Evolutionary conservation across 2,113 vertebrate species (phyloP), one percentile per base, ranked within the genome.

Genomic region (Nothobranchius furzeri): DNA sequence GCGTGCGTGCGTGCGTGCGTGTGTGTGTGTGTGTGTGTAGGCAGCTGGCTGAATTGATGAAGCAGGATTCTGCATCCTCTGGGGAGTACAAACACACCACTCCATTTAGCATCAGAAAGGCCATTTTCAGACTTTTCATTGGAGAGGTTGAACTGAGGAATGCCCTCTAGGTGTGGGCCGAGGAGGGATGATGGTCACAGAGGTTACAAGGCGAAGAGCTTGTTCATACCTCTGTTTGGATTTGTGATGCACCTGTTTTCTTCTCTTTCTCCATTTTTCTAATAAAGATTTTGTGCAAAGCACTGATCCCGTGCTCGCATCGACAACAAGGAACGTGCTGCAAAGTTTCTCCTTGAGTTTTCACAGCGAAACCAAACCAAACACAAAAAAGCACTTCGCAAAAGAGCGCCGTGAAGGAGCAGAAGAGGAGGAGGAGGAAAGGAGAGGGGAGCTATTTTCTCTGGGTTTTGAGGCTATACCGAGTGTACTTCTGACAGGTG

Each of bases 401-500:
- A 71, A 78, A 81, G 64, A 81, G 62, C 67, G 61, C 52, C 68
- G 64, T 9, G 48, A 56, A 52, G 17, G 56, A 51, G 67, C 56
- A 64, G 69, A 66, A 69, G 70, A 59, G 66, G 70, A 25, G 73
- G 78, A 71, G 75, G 73, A 64, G 78, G 30, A 80, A 84, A 85
- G 70, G 75, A 83, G 82, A 81, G 68, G 69, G 72, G 86, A 88
- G 82, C 84, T 83, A 84, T 90, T 91, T 88, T 88, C 75, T 81
- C 81, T 77, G 69, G 45, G 76, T 86, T 58, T 85, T 78, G 83
- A 89, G 82, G 79, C 79, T 81, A 72, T 61, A 60, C 72, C 2
- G 79, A 78, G 9, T 82, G 85, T 67, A 79, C 82, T 83, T 71
- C 81, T 89, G 90, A 89, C 88, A 91, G 90, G 89, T 92, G 88